These are phyloP conservation scores for Heliothis subflexa DNA, from an alignment of 1,140 invertebrate genomes.

Conservation along the genomic window DNA sequence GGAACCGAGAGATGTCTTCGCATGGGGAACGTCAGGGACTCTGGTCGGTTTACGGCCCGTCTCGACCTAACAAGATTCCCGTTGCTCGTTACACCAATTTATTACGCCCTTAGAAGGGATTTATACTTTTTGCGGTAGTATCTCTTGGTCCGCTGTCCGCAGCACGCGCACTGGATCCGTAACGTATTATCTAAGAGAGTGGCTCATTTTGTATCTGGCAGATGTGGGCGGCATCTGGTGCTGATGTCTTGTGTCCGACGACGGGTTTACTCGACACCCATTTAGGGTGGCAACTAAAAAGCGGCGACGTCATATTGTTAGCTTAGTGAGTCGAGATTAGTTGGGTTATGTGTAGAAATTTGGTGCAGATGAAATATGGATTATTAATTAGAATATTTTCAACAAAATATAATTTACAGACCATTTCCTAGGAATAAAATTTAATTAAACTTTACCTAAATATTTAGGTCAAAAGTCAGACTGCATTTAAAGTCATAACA, in stretches of 20 bases:
- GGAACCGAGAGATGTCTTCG: not conserved
- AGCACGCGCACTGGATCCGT: conserved; percentile 22
- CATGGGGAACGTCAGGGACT: conserved; percentile 12
- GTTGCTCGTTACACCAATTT: conserved; percentile 68
- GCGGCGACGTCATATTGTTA: not conserved
- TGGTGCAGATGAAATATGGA: too few relatives aligned
- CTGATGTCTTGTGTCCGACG: conserved; percentile 31
- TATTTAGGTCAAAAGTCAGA: too few relatives aligned
- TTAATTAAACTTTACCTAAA: too few relatives aligned
- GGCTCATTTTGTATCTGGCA: conserved; percentile 41
- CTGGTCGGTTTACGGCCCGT: conserved; percentile 51
- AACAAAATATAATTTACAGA: too few relatives aligned
- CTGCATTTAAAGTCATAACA: too few relatives aligned
- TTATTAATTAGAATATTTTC: too few relatives aligned
- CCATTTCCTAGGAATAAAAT: too few relatives aligned
- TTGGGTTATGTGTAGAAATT: not conserved
- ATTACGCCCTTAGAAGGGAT: conserved; percentile 69
- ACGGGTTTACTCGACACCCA: not conserved
- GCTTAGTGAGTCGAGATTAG: not conserved
- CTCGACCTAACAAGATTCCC: conserved; percentile 66
- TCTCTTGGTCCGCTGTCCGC: conserved; percentile 6
- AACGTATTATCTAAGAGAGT: conserved; percentile 41
- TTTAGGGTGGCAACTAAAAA: conserved; percentile 19
- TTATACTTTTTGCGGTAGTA: conserved; percentile 64
- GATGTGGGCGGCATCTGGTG: conserved; percentile 34